Conservation (phyloP, 2,888 invertebrate species). For the Dioctria rufipes region DNA sequence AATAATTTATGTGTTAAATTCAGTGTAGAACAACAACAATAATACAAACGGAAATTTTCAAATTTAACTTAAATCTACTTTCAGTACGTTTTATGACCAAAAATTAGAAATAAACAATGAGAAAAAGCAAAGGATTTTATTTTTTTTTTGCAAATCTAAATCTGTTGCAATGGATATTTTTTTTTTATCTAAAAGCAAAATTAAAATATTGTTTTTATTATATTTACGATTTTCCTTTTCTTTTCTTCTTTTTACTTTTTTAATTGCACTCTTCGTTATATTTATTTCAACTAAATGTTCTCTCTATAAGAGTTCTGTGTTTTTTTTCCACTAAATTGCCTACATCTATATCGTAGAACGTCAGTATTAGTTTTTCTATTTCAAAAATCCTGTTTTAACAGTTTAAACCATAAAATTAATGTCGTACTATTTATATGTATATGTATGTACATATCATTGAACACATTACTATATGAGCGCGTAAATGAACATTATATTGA, state of each 20-base stretch:
- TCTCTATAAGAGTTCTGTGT: background rate
- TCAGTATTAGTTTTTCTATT: background rate
- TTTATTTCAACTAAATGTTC: background rate
- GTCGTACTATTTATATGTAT: background rate
- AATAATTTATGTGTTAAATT: conserved; percentile 11
- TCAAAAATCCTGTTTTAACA: background rate
- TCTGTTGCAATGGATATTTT: background rate
- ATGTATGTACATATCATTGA: background rate
- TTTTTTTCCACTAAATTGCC: conserved; percentile 1
- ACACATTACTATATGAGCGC: background rate
- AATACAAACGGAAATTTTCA: background rate
- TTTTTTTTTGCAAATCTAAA: background rate
- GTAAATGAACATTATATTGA: background rate
- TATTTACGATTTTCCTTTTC: background rate
- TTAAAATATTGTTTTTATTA: background rate
- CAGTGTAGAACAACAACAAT: background rate
- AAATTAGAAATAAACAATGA: background rate
- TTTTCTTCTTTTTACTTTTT: background rate
- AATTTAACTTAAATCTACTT: background rate
- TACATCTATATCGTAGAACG: conserved; percentile 10
- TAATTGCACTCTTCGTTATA: conserved; percentile 37
- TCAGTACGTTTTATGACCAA: background rate
- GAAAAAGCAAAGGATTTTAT: background rate
- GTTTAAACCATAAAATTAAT: background rate
- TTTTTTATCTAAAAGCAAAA: background rate